phyloP scores from a whole-genome alignment of 2,888 invertebrate species.

The Tetanocera ferruginea region DNA sequence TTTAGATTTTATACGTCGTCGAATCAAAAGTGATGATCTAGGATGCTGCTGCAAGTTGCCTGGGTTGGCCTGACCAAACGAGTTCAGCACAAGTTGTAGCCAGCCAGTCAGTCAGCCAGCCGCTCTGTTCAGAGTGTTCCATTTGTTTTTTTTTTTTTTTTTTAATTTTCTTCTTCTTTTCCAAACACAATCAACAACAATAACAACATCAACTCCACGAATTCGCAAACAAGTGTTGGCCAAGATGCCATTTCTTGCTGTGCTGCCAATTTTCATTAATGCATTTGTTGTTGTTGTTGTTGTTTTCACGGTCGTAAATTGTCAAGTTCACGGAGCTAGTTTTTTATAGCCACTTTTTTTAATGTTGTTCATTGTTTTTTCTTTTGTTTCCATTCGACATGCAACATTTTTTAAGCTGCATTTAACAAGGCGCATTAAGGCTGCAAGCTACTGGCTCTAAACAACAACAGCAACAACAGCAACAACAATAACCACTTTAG shows the following conservation, averaged over 20 bases:
- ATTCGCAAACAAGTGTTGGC: conserved; percentile 1
- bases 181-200: not conserved
- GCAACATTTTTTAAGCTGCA: not conserved
- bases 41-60: conserved; percentile 6
- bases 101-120: conserved; percentile 3
- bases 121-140: conserved; percentile 1
- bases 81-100: not conserved
- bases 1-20: conserved; percentile 67
- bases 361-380: conserved; percentile 28
- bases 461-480: conserved; percentile 4
- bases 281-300: not conserved
- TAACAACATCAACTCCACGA: not conserved
- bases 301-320: conserved; percentile 37
- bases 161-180: no score
- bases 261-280: not conserved
- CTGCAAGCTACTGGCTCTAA: not conserved
- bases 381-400: not conserved
- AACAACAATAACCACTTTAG: not conserved
- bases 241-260: not conserved
- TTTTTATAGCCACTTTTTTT: not conserved
- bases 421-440: not conserved
- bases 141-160: not conserved
- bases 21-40: conserved; percentile 37
- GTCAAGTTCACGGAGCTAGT: conserved; percentile 52
- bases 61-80: not conserved